Evolutionary conservation across 2,113 vertebrate genomes (phyloP), one percentile per base, ranked within the genome.

Genomic region (Brachyhypopomus occidentalis): DNA sequence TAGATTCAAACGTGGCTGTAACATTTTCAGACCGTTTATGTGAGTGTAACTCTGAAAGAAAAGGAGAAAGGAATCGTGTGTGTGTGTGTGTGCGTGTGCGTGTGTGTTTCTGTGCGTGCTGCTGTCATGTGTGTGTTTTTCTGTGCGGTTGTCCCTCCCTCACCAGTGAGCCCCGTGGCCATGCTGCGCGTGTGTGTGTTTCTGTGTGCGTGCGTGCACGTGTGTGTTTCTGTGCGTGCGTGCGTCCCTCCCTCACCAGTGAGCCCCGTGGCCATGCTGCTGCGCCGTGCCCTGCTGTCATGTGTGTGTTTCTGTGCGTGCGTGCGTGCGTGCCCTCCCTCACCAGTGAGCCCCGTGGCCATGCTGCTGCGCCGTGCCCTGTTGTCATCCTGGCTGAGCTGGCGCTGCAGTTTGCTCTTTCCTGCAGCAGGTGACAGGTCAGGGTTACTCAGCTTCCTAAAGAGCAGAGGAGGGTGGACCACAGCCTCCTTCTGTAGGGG

Each of bases 361-460:
- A 98, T 87, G 89, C 95, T 98, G 88, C 95, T 95, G 84, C 95
- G 95, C 2, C 95, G 92, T 64, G 94, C 91, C 77, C 96, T 95
- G 90, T 92, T 94, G 85, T 98, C 96, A 79, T 98, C 97, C 85
- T 99, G 96, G 89, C 96, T 98, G 59, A 98, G 92, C 83, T 98
- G 96, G 20, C 96, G 94, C 75, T 98, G 96, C 66, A 98, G 94
- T 84, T 97, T 98, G 85, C 92, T 91, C 90, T 98, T 98, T 69
- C 96, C 95, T 70, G 94, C 89, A 9, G 96, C 94, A 2, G 95
- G 94, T 76, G 94, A 94, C 83, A 99, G 95, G 92, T 99, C 97
- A 25, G 97, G 97, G 88, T 98, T 98, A 88, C 97, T 98, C 81
- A 98, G 91, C 86, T 99, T 99, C 89, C 97, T 94, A 90, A 96